phyloP scores from a whole-genome alignment of 2,888 invertebrate species.

The Nasonia oneida region DNA sequence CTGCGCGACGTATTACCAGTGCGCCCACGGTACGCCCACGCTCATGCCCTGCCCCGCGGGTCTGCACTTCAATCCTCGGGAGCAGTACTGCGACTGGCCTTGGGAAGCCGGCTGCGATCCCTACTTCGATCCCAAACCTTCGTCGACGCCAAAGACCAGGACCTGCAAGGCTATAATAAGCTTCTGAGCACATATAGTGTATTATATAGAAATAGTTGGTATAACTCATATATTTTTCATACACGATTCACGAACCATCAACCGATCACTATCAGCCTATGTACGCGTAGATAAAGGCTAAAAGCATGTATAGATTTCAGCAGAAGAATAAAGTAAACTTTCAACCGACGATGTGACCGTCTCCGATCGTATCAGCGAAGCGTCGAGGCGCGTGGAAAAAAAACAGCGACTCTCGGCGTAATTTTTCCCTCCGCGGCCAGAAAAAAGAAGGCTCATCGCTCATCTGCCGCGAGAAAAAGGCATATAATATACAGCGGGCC shows the following conservation, averaged over 20 bases:
- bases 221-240: neutral
- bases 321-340: neutral
- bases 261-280: neutral
- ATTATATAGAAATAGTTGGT: too few relatives aligned
- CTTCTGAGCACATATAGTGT: neutral
- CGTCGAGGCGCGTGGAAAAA: too few relatives aligned
- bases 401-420: too few relatives aligned
- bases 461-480: neutral
- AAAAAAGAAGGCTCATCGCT: neutral
- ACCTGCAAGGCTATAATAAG: neutral
- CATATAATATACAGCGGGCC: neutral
- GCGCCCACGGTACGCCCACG: neutral
- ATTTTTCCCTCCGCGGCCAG: too few relatives aligned
- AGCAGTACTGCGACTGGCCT: conserved; percentile 45
- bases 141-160: neutral
- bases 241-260: neutral
- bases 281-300: neutral
- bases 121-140: neutral
- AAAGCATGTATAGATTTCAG: neutral
- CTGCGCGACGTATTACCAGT: conserved; percentile 27
- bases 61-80: conserved; percentile 26
- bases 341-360: neutral
- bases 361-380: neutral
- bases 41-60: neutral
- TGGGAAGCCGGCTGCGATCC: conserved; percentile 2